Evolutionary conservation across 2,888 invertebrate genomes (phyloP).

Genomic region (Temnothorax ravouxi): DNA sequence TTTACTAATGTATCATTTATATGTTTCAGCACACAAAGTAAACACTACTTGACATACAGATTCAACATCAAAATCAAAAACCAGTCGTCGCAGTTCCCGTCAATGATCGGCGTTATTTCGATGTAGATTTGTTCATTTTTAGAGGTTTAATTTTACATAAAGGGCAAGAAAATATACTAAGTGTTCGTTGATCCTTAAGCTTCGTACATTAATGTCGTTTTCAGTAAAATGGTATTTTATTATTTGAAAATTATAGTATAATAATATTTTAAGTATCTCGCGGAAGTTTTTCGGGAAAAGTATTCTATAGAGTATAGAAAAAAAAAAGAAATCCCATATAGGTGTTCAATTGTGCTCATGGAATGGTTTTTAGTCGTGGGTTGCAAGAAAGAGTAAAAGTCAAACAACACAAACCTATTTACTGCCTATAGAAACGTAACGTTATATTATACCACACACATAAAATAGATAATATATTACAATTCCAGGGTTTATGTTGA

Average conservation of each 20-base stretch:
- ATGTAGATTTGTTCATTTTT: conserved; percentile 62
- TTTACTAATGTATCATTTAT: background rate
- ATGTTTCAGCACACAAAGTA: conserved; percentile 85
- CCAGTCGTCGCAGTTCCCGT: conserved; percentile 56
- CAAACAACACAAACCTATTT: conserved; percentile 19
- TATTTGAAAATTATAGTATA: conserved; percentile 38
- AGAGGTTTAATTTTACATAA: conserved; percentile 66
- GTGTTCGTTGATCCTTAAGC: conserved; percentile 69
- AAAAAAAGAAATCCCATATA: background rate
- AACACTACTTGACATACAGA: conserved; percentile 85
- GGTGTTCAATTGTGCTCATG: background rate
- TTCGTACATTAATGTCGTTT: conserved; percentile 64
- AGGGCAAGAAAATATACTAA: conserved; percentile 64
- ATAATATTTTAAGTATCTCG: conserved; percentile 20
- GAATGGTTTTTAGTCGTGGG: background rate
- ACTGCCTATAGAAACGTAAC: conserved; percentile 46
- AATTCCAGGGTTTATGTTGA: conserved; percentile 28
- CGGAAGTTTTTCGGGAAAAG: background rate
- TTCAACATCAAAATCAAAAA: conserved; percentile 57
- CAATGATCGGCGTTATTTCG: conserved; percentile 59
- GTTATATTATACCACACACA: background rate
- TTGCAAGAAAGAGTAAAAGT: conserved; percentile 6
- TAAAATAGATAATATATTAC: conserved; percentile 16
- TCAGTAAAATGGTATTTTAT: conserved; percentile 41
- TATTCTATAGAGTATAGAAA: background rate